Evolutionary conservation across 1,140 invertebrate genomes (phyloP).

Genomic region (Sarcophaga bullata): DNA sequence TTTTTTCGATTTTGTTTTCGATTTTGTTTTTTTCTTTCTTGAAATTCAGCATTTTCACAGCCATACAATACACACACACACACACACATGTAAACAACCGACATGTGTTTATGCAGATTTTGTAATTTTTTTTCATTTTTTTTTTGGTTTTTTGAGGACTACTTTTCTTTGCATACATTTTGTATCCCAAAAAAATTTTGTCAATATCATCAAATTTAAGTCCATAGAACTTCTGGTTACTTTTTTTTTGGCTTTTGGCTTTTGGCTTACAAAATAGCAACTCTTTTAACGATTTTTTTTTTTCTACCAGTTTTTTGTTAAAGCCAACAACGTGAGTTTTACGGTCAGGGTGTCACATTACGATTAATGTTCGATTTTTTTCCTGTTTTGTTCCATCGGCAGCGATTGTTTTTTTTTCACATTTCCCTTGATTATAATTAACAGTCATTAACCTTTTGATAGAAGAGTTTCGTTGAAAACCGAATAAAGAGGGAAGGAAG

Average conservation of each 20-base stretch:
- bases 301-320: too few species aligned
- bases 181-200: neutral
- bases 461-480: neutral
- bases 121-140: constrained; percentile 25
- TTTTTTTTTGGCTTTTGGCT: neutral
- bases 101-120: constrained; percentile 26
- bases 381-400: neutral
- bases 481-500: neutral
- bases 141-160: neutral
- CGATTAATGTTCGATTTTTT: constrained; percentile 34
- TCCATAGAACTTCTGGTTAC: constrained; percentile 24
- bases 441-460: neutral
- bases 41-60: neutral
- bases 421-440: constrained; percentile 17
- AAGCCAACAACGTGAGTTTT: neutral
- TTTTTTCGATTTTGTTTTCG: neutral
- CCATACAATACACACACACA: neutral
- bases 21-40: neutral
- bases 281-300: neutral
- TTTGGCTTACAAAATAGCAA: neutral
- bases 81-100: neutral
- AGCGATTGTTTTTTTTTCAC: neutral
- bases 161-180: neutral
- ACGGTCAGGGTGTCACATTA: constrained; percentile 32
- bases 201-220: constrained; percentile 27